Conservation (phyloP, 2,797 vertebrate genomes). For the Rhyacichthys aspro region DNA sequence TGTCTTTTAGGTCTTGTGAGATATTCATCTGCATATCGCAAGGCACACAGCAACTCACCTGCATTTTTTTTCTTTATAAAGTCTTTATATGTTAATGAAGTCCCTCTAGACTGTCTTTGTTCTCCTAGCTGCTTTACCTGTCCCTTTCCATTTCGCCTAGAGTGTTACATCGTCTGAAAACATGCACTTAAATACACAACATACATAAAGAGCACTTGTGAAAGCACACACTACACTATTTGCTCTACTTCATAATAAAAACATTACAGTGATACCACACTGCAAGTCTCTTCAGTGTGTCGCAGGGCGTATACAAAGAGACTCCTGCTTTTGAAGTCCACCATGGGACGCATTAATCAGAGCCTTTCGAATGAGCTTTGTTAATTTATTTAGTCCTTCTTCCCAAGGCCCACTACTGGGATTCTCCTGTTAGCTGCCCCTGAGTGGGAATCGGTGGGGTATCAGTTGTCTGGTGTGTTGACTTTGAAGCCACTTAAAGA, state of each 20-base stretch:
- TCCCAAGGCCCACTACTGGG: constrained; percentile 4
- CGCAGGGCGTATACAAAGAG: constrained; percentile 19
- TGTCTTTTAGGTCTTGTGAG: constrained; percentile 40
- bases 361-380: constrained; percentile 47
- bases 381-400: constrained; percentile 59
- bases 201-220: not conserved
- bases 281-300: constrained; percentile 46
- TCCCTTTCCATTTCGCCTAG: constrained; percentile 53
- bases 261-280: constrained; percentile 35
- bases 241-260: constrained; percentile 35
- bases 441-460: constrained; percentile 23
- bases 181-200: constrained; percentile 22
- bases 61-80: constrained; percentile 43
- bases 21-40: constrained; percentile 10
- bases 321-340: constrained; percentile 14
- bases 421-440: constrained; percentile 19
- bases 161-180: constrained; percentile 44
- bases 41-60: constrained; percentile 18
- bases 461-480: constrained; percentile 1
- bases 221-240: constrained; percentile 23
- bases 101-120: constrained; percentile 67
- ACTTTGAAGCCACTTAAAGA: constrained; percentile 49
- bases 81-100: constrained; percentile 71
- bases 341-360: constrained; percentile 42
- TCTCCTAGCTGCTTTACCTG: constrained; percentile 57